Conservation (phyloP, 2,888 invertebrate genomes). For the Polydrusus cervinus region DNA sequence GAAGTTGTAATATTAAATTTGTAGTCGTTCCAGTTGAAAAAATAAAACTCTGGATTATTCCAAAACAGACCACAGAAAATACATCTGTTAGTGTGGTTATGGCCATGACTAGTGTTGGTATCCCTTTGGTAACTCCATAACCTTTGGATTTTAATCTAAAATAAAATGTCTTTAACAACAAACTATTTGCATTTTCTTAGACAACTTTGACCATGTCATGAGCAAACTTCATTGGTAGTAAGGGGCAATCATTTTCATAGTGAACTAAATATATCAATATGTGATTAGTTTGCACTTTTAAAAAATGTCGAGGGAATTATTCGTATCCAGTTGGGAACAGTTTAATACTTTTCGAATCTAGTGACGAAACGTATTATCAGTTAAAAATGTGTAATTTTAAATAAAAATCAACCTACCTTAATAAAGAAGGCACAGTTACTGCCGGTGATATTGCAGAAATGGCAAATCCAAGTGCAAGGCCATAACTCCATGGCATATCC, state of each 20-base stretch:
- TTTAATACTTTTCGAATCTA: too few species aligned
- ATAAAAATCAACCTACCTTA: constrained; percentile 66
- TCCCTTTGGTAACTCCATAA: constrained; percentile 94
- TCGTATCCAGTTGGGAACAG: too few species aligned
- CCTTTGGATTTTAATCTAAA: constrained; percentile 85
- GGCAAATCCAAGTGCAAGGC: constrained; percentile 88
- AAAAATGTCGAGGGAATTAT: too few species aligned
- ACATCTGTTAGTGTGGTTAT: constrained; percentile 97
- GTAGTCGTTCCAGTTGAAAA: constrained; percentile 84
- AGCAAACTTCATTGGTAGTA: too few species aligned
- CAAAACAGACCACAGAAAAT: constrained; percentile 93
- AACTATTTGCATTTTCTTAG: too few species aligned
- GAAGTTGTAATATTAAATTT: constrained; percentile 82
- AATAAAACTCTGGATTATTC: constrained; percentile 90
- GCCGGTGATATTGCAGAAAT: constrained; percentile 96
- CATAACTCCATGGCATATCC: constrained; percentile 89
- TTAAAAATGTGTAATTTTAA: too few species aligned
- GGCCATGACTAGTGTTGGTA: constrained; percentile 95
- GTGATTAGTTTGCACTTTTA: too few species aligned
- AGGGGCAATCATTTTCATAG: too few species aligned
- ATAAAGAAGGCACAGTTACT: constrained; percentile 94
- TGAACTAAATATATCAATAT: too few species aligned
- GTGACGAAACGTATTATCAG: too few species aligned
- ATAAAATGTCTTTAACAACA: too few species aligned
- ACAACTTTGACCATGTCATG: too few species aligned